phyloP scores from a whole-genome alignment of 1,140 invertebrate genomes.

The Magallana gigas region DNA sequence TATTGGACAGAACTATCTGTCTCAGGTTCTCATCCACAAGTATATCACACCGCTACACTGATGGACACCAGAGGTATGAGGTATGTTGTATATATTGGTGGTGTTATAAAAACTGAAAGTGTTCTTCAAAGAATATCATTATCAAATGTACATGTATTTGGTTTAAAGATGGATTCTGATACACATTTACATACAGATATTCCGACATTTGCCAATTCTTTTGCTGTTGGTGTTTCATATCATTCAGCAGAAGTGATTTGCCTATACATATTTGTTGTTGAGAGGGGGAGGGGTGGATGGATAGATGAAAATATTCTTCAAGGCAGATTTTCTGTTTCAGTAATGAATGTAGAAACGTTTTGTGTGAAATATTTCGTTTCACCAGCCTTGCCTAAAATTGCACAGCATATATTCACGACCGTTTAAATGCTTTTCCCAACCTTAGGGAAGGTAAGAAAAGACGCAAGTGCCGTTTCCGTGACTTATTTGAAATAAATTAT shows the following conservation, averaged over 20 bases:
- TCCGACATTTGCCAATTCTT: not conserved
- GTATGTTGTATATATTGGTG: conserved; percentile 14
- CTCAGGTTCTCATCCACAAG: not conserved
- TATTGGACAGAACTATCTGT: conserved; percentile 12
- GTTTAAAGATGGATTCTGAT: conserved; percentile 12
- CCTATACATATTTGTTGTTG: not conserved
- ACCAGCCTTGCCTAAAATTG: not conserved
- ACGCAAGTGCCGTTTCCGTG: no score
- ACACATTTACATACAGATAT: conserved; percentile 2
- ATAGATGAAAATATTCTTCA: not conserved
- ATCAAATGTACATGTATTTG: not conserved
- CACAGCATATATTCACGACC: no score
- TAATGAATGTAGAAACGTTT: conserved; percentile 21
- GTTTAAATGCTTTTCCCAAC: no score
- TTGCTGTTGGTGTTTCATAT: conserved; percentile 1
- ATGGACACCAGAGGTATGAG: conserved; percentile 24
- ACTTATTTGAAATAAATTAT: no score
- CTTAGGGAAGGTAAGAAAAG: no score
- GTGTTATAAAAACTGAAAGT: conserved; percentile 20
- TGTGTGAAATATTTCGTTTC: not conserved
- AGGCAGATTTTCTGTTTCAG: not conserved
- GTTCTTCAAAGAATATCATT: conserved; percentile 22
- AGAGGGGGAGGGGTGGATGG: not conserved
- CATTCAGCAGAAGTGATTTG: conserved; percentile 4
- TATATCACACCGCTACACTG: not conserved